These are phyloP conservation scores for Chaetura pelagica DNA, from an alignment of 2,113 vertebrate genomes.

Conservation along the genomic window DNA sequence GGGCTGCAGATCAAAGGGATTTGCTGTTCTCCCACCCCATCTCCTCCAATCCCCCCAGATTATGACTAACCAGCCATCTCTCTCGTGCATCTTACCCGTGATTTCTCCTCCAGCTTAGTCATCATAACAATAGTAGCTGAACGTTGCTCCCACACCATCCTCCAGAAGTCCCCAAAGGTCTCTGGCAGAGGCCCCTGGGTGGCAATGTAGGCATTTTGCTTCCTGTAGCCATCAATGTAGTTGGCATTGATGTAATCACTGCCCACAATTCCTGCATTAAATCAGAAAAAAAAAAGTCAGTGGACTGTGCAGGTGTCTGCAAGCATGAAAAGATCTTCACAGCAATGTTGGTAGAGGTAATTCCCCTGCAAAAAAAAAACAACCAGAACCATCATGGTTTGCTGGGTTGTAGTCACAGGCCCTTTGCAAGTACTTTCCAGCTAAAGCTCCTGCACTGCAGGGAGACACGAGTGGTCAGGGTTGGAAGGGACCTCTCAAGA, in stretches of 20 bases:
- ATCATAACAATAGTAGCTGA: conserved; percentile 98
- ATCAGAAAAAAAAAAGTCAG: neutral
- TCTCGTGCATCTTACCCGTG: conserved; percentile 81
- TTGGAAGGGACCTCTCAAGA: too few species aligned
- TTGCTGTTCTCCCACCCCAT: neutral
- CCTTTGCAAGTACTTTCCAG: neutral
- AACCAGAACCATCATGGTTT: neutral
- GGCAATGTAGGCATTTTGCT: conserved; percentile 98
- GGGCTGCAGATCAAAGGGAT: conserved; percentile 39
- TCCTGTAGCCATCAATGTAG: conserved; percentile 97
- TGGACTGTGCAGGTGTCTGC: neutral
- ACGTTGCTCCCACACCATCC: conserved; percentile 99
- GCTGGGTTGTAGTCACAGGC: neutral
- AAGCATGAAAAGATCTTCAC: neutral
- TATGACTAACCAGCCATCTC: conserved; percentile 55
- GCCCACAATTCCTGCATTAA: conserved; percentile 87
- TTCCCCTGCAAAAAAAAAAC: neutral
- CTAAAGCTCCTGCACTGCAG: neutral
- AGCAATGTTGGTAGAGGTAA: neutral
- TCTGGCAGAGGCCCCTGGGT: conserved; percentile 94
- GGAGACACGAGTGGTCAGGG: neutral
- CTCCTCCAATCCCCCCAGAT: conserved; percentile 56
- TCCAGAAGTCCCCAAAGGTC: conserved; percentile 98
- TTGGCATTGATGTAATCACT: conserved; percentile 98
- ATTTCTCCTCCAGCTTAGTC: conserved; percentile 97